Evolutionary conservation across 2,888 invertebrate species (phyloP).

Genomic region (Euplexia lucipara): DNA sequence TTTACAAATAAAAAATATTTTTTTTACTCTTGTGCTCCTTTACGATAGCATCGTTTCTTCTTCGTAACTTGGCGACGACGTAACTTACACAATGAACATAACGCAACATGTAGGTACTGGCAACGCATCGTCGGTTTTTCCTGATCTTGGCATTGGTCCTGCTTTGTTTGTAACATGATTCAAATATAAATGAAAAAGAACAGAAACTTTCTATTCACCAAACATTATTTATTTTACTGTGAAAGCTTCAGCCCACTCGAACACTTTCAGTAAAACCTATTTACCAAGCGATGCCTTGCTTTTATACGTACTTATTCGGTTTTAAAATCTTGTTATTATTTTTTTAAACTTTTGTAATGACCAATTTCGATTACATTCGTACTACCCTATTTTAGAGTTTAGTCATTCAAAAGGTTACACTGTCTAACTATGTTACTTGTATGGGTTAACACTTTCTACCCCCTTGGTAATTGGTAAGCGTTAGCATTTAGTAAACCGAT

Average conservation of each 20-base stretch:
- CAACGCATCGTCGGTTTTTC: conserved; percentile 67
- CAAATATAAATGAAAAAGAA: conserved; percentile 48
- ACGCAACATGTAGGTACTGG: conserved; percentile 64
- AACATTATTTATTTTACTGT: neutral
- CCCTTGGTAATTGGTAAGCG: neutral
- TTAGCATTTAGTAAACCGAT: neutral
- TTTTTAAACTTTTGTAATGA: too few species aligned
- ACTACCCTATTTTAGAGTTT: neutral
- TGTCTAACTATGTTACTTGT: neutral
- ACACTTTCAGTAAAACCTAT: neutral
- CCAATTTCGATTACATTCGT: too few species aligned
- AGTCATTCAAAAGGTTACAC: conserved; percentile 22
- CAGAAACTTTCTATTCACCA: conserved; percentile 42
- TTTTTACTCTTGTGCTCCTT: conserved; percentile 35
- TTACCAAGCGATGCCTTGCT: neutral
- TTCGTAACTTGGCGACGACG: conserved; percentile 59
- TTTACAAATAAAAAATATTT: neutral
- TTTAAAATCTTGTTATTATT: neutral
- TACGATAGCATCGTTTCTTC: conserved; percentile 58
- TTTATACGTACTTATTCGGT: neutral
- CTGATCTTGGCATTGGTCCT: conserved; percentile 73
- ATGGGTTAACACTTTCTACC: neutral
- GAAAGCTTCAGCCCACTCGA: neutral
- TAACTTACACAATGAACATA: conserved; percentile 66
- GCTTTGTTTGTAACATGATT: conserved; percentile 56